phyloP scores from a whole-genome alignment of 2,888 invertebrate genomes.

The Netelia fuscicornis region DNA sequence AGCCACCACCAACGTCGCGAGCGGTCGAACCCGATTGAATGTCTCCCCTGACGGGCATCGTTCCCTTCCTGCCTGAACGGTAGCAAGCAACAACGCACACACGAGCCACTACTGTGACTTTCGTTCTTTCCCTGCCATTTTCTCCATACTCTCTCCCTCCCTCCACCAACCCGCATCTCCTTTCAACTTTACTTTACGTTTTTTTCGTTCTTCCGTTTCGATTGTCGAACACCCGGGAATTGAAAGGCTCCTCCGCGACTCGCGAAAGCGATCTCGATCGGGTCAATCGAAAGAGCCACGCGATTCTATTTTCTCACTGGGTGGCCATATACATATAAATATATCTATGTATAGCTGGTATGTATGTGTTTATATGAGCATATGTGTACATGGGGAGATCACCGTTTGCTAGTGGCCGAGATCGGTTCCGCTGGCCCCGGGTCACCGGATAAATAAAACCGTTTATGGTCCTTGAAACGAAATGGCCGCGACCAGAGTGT shows the following conservation, averaged over 20 bases:
- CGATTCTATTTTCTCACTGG: conserved; percentile 78
- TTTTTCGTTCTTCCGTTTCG: conserved; percentile 49
- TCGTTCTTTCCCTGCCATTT: conserved; percentile 58
- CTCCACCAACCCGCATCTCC: conserved; percentile 19
- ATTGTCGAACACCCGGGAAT: conserved; percentile 77
- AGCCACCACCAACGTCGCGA: conserved; percentile 60
- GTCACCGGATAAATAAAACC: conserved; percentile 73
- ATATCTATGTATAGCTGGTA: neutral
- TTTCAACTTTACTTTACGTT: conserved; percentile 56
- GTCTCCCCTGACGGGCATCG: conserved; percentile 84
- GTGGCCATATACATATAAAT: conserved; percentile 8
- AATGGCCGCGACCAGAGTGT: conserved; percentile 53
- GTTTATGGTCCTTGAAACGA: conserved; percentile 72
- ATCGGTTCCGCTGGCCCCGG: conserved; percentile 46
- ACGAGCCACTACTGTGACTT: conserved; percentile 44
- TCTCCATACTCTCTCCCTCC: conserved; percentile 52
- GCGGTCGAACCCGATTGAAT: conserved; percentile 83
- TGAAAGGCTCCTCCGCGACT: conserved; percentile 78
- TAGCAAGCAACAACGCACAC: conserved; percentile 32
- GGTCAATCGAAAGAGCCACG: conserved; percentile 70
- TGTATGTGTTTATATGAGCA: conserved; percentile 50
- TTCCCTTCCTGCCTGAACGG: conserved; percentile 57
- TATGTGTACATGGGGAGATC: conserved; percentile 49
- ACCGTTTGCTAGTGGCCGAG: conserved; percentile 46
- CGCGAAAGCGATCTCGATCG: conserved; percentile 77